phyloP scores from a whole-genome alignment of 2,888 invertebrate genomes.

The Phengaris arion region DNA sequence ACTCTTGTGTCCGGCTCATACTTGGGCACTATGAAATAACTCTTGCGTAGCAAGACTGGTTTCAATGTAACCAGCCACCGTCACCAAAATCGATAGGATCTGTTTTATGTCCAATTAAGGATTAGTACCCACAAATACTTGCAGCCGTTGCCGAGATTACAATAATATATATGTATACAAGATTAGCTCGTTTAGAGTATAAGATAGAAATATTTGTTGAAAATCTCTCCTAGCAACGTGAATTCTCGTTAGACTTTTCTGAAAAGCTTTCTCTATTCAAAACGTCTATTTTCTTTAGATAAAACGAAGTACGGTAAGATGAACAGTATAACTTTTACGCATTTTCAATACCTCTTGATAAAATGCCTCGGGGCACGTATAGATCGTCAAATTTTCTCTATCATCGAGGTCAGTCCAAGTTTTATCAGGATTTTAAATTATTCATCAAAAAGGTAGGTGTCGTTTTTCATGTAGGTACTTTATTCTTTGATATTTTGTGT shows the following conservation, averaged over 20 bases:
- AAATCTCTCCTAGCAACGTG: background rate
- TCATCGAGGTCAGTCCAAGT: background rate
- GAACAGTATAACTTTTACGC: conserved; percentile 11
- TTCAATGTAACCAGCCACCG: too few species aligned
- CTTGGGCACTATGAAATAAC: too few species aligned
- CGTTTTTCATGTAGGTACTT: background rate
- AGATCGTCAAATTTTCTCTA: conserved; percentile 14
- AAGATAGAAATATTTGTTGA: too few species aligned
- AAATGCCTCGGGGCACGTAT: background rate
- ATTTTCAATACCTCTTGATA: conserved; percentile 12
- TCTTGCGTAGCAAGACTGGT: too few species aligned
- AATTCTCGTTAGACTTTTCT: background rate
- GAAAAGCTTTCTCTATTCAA: background rate
- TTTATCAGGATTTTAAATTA: conserved; percentile 6
- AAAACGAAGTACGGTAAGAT: background rate
- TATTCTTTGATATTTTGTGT: background rate
- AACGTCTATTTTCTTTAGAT: background rate
- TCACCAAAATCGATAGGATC: too few species aligned
- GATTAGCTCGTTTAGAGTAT: too few species aligned
- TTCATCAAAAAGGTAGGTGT: background rate
- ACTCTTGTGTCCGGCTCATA: too few species aligned
- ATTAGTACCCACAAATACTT: too few species aligned
- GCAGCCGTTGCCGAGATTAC: too few species aligned
- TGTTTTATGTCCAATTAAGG: too few species aligned
- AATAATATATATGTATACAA: too few species aligned